Percentiles rank a stretch among this genome's conserved stretches.
These are phyloP conservation scores for Drosophila kanapiae DNA, from an alignment of 1,140 invertebrate species.

Conservation along the genomic window DNA sequence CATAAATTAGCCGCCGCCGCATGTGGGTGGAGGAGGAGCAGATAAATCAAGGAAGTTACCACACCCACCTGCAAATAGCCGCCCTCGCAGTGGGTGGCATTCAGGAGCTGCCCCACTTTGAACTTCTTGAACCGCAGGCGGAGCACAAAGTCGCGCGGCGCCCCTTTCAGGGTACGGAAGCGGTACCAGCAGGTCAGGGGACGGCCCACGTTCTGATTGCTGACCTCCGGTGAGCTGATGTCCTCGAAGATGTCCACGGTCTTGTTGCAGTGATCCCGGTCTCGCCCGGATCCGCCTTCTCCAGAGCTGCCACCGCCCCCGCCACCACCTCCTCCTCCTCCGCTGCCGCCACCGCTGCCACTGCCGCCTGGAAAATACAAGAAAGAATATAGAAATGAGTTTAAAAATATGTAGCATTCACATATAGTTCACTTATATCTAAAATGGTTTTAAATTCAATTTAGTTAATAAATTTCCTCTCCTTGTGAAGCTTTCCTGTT, in stretches of 20 bases:
- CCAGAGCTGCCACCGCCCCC: constrained; percentile 55
- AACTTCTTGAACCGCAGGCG: constrained; percentile 96
- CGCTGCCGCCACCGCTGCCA: constrained; percentile 56
- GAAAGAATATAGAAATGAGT: background rate
- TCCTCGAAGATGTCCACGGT: constrained; percentile 97
- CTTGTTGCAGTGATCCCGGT: constrained; percentile 93
- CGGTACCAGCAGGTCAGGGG: constrained; percentile 95
- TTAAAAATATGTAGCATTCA: too few relatives aligned
- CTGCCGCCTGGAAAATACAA: constrained; percentile 61
- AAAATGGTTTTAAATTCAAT: too few relatives aligned
- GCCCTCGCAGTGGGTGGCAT: constrained; percentile 93
- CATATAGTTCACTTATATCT: too few relatives aligned
- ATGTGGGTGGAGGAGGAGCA: background rate
- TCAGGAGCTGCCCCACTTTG: constrained; percentile 94
- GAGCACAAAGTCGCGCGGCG: constrained; percentile 94
- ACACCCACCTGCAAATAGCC: constrained; percentile 93
- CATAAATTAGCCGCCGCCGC: constrained; percentile 76
- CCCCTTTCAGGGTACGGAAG: constrained; percentile 93
- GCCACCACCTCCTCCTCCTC: constrained; percentile 30
- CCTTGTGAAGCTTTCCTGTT: background rate
- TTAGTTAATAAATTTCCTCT: background rate
- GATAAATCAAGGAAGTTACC: constrained; percentile 54
- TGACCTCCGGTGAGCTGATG: constrained; percentile 94
- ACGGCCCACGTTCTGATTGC: constrained; percentile 91
- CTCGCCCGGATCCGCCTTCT: constrained; percentile 71